Conservation (phyloP, 2,113 vertebrate species). For the Benitochromis conjunctus region DNA sequence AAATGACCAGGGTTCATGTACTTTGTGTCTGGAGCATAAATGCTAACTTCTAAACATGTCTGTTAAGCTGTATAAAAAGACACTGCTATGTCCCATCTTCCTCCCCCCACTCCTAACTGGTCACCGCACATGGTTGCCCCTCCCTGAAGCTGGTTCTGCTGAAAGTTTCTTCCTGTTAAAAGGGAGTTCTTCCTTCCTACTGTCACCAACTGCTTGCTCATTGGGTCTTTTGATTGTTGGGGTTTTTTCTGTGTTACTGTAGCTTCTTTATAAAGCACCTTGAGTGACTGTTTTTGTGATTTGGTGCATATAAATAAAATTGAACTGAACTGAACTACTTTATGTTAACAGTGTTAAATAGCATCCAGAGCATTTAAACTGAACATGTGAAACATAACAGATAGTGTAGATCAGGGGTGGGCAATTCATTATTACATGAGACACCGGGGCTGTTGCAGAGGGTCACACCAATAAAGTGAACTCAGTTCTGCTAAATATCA, state of each 20-base stretch:
- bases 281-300: rapidly evolving
- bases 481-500: not conserved
- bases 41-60: not conserved
- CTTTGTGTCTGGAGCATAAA: not conserved
- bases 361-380: not conserved
- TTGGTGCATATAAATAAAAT: not conserved
- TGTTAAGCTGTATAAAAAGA: not conserved
- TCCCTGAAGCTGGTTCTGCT: not conserved
- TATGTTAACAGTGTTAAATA: not conserved
- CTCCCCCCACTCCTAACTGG: not conserved
- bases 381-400: not conserved
- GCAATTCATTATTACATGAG: rapidly evolving
- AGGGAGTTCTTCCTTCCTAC: rapidly evolving
- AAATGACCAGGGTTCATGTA: not conserved
- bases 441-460: not conserved
- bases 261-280: not conserved
- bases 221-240: not conserved
- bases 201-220: not conserved
- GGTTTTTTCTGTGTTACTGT: not conserved
- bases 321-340: not conserved
- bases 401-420: not conserved
- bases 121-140: not conserved
- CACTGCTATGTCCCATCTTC: not conserved
- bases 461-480: not conserved
- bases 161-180: not conserved